These are phyloP conservation scores for Nycticorax nycticorax DNA, from an alignment of 2,113 vertebrate genomes.

Conservation along the genomic window DNA sequence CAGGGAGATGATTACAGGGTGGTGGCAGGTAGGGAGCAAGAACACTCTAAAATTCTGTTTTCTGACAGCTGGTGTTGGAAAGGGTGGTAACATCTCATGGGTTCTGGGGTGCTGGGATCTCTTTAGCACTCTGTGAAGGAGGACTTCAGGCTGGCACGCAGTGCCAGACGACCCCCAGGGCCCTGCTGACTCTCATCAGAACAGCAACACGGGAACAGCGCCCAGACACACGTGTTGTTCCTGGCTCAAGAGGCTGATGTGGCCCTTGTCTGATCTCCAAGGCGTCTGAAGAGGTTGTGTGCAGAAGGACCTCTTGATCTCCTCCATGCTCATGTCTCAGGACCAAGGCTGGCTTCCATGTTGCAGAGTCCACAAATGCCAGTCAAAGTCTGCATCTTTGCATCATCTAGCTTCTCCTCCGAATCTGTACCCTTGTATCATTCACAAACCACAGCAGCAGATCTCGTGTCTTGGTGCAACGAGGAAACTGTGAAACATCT, in stretches of 20 bases:
- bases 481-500: neutral
- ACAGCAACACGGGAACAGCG: neutral
- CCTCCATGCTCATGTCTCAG: neutral
- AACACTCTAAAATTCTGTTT: neutral
- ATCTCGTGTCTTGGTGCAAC: neutral
- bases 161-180: neutral
- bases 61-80: neutral
- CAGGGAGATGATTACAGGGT: neutral
- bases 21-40: neutral
- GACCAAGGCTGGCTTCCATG: neutral
- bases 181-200: neutral
- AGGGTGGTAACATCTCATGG: neutral
- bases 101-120: neutral
- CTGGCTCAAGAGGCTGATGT: neutral
- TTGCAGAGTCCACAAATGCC: neutral
- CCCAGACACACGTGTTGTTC: rapidly evolving
- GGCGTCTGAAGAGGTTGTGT: neutral
- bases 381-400: neutral
- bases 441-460: neutral
- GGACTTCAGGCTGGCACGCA: neutral
- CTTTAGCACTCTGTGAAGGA: neutral
- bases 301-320: neutral
- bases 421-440: neutral
- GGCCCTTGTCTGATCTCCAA: neutral
- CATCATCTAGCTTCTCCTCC: neutral